Percentiles rank a stretch among this genome's conserved stretches.
These are phyloP conservation scores for Nemopilema nomurai DNA, from an alignment of 30 jellyfish, hydroid and myxozoan genomes.

Conservation along the genomic window DNA sequence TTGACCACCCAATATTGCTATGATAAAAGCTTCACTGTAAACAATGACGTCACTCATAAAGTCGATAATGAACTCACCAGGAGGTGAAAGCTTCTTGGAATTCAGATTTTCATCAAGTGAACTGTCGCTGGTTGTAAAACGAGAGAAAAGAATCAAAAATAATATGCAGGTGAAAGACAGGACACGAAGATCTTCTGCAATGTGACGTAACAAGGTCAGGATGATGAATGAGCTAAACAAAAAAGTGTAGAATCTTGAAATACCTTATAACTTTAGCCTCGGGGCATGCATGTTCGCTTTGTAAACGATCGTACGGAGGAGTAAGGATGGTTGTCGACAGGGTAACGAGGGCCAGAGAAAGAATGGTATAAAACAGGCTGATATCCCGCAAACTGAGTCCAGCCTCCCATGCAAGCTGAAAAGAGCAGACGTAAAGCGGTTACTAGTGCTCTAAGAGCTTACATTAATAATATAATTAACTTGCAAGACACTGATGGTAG, in stretches of 20 bases:
- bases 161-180: background rate
- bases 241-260: no score
- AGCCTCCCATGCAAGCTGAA: slow-evolving; percentile 75
- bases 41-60: no score
- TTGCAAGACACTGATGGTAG: background rate
- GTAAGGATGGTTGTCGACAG: slow-evolving; percentile 66
- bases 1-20: no score
- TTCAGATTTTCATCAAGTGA: background rate
- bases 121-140: background rate
- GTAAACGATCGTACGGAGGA: slow-evolving; percentile 37
- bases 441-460: background rate
- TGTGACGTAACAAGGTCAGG: no score
- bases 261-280: slow-evolving; percentile 6
- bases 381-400: slow-evolving; percentile 69
- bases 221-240: no score
- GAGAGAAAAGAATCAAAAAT: background rate
- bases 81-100: background rate
- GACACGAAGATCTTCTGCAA: no score
- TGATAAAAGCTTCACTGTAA: no score
- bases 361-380: slow-evolving; percentile 47
- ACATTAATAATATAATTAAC: no score
- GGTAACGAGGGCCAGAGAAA: slow-evolving; percentile 39
- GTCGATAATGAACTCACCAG: no score
- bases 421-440: background rate
- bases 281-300: background rate